Evolutionary conservation across 2,888 invertebrate species (phyloP).

Genomic region (Cotesia congregata): DNA sequence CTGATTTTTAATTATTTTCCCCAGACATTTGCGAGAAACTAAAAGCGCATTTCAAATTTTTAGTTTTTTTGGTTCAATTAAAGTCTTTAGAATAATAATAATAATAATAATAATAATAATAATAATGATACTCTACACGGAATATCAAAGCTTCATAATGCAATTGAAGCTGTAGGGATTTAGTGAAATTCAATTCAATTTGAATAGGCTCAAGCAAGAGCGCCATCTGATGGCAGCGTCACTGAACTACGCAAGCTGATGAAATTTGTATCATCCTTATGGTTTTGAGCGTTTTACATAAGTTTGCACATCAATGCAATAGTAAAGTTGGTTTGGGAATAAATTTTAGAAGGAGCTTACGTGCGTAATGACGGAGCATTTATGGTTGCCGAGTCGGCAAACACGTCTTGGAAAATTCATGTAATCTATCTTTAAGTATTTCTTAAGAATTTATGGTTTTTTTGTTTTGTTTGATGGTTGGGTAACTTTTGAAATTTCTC

Average conservation of each 20-base stretch:
- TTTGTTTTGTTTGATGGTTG: neutral
- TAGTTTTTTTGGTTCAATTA: neutral
- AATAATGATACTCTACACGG: neutral
- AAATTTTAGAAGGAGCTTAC: constrained; percentile 28
- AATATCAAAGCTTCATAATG: neutral
- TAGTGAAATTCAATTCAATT: constrained; percentile 4
- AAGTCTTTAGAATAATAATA: neutral
- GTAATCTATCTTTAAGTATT: constrained; percentile 10
- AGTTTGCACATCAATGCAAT: neutral
- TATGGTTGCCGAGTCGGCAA: constrained; percentile 38
- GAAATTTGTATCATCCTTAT: constrained; percentile 18
- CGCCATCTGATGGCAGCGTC: neutral
- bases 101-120: neutral
- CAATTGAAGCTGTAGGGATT: constrained; percentile 5
- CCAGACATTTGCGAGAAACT: neutral
- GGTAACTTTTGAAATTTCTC: neutral
- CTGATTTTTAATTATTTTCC: constrained; percentile 3
- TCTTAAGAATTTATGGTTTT: constrained; percentile 6
- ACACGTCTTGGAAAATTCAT: constrained; percentile 21
- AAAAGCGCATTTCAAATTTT: neutral
- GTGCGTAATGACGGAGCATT: constrained; percentile 40
- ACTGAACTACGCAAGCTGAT: neutral
- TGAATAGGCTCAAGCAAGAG: neutral
- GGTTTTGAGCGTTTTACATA: neutral
- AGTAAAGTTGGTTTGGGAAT: constrained; percentile 16